These are phyloP conservation scores for Parapsyche elsis DNA, from an alignment of 1,140 invertebrate species.

Conservation along the genomic window DNA sequence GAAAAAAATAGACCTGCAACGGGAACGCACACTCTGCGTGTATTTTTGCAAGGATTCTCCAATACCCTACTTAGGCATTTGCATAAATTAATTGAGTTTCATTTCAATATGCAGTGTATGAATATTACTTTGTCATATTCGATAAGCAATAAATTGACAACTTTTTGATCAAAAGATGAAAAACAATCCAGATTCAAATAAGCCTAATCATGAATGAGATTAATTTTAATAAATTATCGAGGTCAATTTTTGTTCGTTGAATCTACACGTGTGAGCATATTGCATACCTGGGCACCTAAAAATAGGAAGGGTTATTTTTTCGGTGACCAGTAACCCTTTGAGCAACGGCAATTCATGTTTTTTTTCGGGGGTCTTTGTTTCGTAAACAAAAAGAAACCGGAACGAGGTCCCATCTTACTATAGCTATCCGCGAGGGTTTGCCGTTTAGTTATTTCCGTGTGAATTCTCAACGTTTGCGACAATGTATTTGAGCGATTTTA, in stretches of 20 bases:
- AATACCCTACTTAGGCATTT: neutral
- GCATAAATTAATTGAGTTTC: neutral
- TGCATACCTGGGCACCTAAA: conserved; percentile 1
- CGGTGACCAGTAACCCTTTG: conserved; percentile 43
- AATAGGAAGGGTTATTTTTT: conserved; percentile 45
- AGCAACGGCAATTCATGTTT: conserved; percentile 37
- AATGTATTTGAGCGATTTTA: too few relatives aligned
- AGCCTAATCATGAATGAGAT: neutral
- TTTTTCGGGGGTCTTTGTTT: conserved; percentile 29
- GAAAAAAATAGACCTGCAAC: neutral
- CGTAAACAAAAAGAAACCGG: conserved; percentile 43
- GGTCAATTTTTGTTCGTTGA: conserved; percentile 7
- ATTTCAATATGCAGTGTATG: neutral
- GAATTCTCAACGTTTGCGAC: too few relatives aligned
- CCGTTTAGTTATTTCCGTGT: too few relatives aligned
- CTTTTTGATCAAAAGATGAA: too few relatives aligned
- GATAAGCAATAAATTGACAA: too few relatives aligned
- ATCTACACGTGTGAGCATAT: conserved; percentile 7
- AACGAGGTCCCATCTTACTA: conserved; percentile 38
- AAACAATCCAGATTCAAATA: neutral
- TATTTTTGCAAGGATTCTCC: neutral
- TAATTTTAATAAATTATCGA: neutral
- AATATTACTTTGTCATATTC: too few relatives aligned
- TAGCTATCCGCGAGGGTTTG: conserved; percentile 29
- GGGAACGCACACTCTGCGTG: neutral